Conservation (phyloP, 2,797 vertebrate species). For the Agapornis canus region DNA sequence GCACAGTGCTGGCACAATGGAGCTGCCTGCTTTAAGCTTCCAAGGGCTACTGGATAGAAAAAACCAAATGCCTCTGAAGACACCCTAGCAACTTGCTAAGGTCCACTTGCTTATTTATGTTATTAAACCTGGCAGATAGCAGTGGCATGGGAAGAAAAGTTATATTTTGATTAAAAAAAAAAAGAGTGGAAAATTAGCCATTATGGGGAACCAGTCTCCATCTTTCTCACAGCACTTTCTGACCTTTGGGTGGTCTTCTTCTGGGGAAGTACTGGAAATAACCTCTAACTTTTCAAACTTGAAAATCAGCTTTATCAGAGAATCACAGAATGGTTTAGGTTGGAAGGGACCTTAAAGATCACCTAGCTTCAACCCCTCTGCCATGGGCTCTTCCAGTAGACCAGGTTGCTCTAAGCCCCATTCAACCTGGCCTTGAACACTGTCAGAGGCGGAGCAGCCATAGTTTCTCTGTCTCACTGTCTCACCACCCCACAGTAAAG, state of each 20-base stretch:
- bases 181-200: background rate
- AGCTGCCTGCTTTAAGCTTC: background rate
- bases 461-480: background rate
- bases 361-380: background rate
- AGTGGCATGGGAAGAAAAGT: background rate
- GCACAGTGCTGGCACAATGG: rapidly evolving
- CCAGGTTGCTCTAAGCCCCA: background rate
- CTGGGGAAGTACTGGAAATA: background rate
- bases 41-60: background rate
- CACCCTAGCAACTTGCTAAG: background rate
- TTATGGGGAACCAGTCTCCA: background rate
- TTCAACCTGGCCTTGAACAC: background rate
- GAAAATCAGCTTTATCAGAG: background rate
- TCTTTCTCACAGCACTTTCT: background rate
- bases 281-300: background rate
- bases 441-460: background rate
- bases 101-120: background rate
- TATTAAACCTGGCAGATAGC: background rate
- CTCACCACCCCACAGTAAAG: background rate
- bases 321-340: background rate
- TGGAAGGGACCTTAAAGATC: background rate
- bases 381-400: background rate
- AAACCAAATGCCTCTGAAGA: background rate
- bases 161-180: background rate
- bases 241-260: background rate